Percentiles rank a stretch among this genome's conserved stretches.
These are phyloP conservation scores for Amaurobius ferox DNA, from an alignment of 2,888 invertebrate genomes.

Conservation along the genomic window DNA sequence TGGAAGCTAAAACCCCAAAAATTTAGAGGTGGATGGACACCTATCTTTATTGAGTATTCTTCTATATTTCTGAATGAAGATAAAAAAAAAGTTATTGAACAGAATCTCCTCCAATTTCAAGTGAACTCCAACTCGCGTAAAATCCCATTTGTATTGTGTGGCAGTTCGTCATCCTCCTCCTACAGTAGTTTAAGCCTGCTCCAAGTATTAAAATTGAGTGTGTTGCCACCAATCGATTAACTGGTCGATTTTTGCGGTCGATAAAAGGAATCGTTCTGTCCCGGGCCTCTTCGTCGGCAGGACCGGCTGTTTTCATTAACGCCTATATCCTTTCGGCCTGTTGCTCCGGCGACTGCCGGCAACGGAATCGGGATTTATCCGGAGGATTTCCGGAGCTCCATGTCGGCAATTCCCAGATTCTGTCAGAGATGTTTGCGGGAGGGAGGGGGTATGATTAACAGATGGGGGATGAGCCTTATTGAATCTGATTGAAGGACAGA, in stretches of 20 bases:
- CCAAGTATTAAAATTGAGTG: too few species aligned
- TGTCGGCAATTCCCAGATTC: neutral
- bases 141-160: too few species aligned
- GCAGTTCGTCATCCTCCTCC: too few species aligned
- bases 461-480: neutral
- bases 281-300: conserved; percentile 21
- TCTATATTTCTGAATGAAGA: too few species aligned
- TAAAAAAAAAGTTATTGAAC: too few species aligned
- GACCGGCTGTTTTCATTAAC: conserved; percentile 45
- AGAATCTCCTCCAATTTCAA: too few species aligned
- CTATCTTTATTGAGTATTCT: too few species aligned
- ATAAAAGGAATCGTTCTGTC: conserved; percentile 51
- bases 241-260: conserved; percentile 66
- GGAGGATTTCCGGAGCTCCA: conserved; percentile 18
- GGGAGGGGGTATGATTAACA: neutral
- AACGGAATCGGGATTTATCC: neutral
- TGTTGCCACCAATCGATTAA: conserved; percentile 49
- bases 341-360: conserved; percentile 28
- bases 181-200: too few species aligned
- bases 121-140: too few species aligned
- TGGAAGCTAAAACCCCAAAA: too few species aligned
- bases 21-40: too few species aligned
- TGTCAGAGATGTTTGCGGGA: neutral
- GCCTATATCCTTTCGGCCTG: conserved; percentile 28
- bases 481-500: neutral